Conservation (phyloP, 2,888 invertebrate species). For the Zele albiditarsus region DNA sequence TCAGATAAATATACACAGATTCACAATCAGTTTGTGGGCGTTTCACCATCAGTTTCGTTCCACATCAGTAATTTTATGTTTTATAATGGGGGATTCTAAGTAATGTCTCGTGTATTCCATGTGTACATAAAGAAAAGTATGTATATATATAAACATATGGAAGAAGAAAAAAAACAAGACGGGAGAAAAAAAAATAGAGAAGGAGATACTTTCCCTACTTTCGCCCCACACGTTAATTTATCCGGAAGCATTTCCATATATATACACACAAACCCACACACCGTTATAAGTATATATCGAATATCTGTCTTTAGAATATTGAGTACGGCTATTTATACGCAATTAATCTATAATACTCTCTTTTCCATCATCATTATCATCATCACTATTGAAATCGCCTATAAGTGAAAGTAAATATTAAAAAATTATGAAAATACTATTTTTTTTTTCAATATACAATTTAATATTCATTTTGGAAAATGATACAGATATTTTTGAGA, state of each 20-base stretch:
- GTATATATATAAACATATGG: not conserved
- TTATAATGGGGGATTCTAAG: not conserved
- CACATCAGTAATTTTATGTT: slow-evolving; percentile 4
- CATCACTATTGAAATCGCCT: not conserved
- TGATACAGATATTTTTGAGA: no score
- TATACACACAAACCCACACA: not conserved
- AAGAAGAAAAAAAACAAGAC: slow-evolving; percentile 4
- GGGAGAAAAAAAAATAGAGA: not conserved
- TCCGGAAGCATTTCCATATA: slow-evolving; percentile 21
- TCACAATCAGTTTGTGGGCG: slow-evolving; percentile 17
- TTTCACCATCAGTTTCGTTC: slow-evolving; percentile 3
- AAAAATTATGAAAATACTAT: not conserved
- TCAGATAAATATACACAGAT: not conserved
- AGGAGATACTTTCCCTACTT: slow-evolving; percentile 61
- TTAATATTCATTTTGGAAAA: no score
- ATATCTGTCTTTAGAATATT: not conserved
- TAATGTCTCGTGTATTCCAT: not conserved
- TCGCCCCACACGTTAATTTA: slow-evolving; percentile 50
- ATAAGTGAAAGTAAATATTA: not conserved
- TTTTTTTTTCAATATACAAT: no score
- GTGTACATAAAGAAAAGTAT: not conserved
- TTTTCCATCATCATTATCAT: not conserved
- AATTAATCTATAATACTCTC: not conserved
- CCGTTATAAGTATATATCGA: not conserved
- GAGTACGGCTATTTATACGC: not conserved